Evolutionary conservation across 2,113 vertebrate genomes (phyloP).

Genomic region (Empidonax alnorum): DNA sequence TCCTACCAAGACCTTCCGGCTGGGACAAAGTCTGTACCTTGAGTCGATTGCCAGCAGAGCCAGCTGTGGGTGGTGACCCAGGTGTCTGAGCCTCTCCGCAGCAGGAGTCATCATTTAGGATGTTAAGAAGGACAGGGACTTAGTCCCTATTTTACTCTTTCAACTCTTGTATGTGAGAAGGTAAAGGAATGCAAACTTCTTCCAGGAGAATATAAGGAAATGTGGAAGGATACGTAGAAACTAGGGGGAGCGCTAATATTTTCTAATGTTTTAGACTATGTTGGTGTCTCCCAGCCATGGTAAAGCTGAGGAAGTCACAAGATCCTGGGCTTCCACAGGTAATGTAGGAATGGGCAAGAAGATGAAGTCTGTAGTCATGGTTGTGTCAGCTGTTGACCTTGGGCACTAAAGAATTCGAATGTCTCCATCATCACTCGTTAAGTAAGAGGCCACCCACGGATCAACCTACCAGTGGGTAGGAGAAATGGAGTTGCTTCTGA

Average conservation of each 20-base stretch:
- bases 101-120: neutral
- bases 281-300: neutral
- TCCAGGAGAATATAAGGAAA: neutral
- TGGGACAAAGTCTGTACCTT: neutral
- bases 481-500: neutral
- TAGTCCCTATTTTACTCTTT: neutral
- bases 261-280: neutral
- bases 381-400: neutral
- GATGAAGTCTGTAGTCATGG: neutral
- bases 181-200: neutral
- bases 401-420: neutral
- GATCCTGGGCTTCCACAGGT: neutral
- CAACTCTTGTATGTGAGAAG: neutral
- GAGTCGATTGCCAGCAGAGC: neutral
- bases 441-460: neutral
- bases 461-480: fast-evolving
- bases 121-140: neutral
- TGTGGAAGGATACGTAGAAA: neutral
- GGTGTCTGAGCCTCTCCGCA: neutral
- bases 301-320: neutral
- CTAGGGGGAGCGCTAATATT: neutral
- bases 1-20: neutral
- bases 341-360: neutral
- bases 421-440: neutral
- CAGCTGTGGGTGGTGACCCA: neutral